These are phyloP conservation scores for Bovichtus variegatus DNA, from an alignment of 2,797 vertebrate species.

Conservation along the genomic window DNA sequence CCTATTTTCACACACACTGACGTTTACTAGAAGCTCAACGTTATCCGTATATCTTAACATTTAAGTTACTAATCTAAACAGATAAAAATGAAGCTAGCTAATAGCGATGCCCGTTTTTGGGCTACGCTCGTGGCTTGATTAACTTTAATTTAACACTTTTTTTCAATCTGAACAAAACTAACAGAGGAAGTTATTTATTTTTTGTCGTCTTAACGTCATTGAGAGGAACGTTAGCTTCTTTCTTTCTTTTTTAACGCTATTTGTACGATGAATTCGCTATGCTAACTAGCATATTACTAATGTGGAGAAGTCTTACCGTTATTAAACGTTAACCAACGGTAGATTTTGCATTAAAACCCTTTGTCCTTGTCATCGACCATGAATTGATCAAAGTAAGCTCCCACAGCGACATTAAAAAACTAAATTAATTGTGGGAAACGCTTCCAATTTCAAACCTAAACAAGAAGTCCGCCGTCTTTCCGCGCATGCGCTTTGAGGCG, in stretches of 20 bases:
- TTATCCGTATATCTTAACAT: not conserved
- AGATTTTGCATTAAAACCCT: not conserved
- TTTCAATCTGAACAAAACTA: not conserved
- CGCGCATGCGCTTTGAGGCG: not conserved
- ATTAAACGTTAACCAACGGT: not conserved
- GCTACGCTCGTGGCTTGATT: not conserved
- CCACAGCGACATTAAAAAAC: accelerated
- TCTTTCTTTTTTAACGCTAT: not conserved
- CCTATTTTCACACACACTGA: not conserved
- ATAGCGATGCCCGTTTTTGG: not conserved
- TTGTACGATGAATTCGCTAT: not conserved
- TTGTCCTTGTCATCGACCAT: accelerated
- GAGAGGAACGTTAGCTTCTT: too few relatives aligned
- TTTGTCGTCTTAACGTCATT: not conserved
- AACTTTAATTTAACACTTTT: too few relatives aligned
- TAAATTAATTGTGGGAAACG: not conserved
- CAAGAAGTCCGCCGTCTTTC: constrained; percentile 23
- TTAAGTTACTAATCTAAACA: not conserved
- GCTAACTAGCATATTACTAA: not conserved
- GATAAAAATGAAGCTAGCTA: not conserved
- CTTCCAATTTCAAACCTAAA: constrained; percentile 37
- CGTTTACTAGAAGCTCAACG: too few relatives aligned
- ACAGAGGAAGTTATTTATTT: not conserved
- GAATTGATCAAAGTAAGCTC: not conserved
- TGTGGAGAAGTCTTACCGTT: constrained; percentile 8